Evolutionary conservation across 1,140 invertebrate genomes (phyloP).

Genomic region (Hylaeus volcanicus): DNA sequence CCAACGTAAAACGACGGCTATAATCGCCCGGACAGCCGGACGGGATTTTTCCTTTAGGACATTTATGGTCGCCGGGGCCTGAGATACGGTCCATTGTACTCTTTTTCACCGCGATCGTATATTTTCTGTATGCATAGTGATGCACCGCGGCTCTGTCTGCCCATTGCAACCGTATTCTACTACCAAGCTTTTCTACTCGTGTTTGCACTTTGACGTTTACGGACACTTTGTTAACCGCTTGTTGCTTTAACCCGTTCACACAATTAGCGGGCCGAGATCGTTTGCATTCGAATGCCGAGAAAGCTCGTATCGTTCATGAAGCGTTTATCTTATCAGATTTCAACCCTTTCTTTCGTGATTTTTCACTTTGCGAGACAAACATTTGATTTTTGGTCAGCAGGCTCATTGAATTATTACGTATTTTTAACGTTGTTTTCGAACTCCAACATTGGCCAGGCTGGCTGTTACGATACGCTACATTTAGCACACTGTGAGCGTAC

Average conservation of each 20-base stretch:
- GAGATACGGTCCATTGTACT: conserved; percentile 65
- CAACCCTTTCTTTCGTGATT: neutral
- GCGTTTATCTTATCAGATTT: neutral
- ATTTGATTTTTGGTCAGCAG: neutral
- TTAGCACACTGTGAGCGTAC: no score
- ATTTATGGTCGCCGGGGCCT: conserved; percentile 52
- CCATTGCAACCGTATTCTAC: conserved; percentile 36
- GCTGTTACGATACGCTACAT: no score
- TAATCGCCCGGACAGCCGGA: conserved; percentile 30
- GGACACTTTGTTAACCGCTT: neutral
- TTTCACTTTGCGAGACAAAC: neutral
- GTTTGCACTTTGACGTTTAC: neutral
- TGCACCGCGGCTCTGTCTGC: conserved; percentile 17
- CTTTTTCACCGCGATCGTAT: conserved; percentile 27
- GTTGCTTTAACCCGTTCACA: neutral
- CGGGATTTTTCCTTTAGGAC: conserved; percentile 48
- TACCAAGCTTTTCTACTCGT: conserved; percentile 29
- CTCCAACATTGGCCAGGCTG: no score
- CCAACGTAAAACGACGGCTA: conserved; percentile 40
- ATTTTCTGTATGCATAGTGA: conserved; percentile 36
- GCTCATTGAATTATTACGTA: neutral
- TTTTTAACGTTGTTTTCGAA: no score
- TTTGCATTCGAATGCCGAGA: conserved; percentile 17
- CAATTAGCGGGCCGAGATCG: conserved; percentile 9
- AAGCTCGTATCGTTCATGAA: neutral